These are phyloP conservation scores for Esperia sulphurella DNA, from an alignment of 2,888 invertebrate species.

Conservation along the genomic window DNA sequence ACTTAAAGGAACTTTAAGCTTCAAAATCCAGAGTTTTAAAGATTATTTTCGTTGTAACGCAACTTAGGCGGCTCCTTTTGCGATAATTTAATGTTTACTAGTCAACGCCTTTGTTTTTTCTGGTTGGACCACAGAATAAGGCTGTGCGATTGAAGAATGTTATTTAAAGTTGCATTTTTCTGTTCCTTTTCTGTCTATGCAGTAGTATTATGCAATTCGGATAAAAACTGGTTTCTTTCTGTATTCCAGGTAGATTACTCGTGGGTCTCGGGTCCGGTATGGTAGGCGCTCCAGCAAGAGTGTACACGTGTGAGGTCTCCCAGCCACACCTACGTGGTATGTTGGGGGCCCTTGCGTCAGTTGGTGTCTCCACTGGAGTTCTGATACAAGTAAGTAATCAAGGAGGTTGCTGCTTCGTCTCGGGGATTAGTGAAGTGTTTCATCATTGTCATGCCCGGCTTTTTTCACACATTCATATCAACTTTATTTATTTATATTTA, in stretches of 20 bases:
- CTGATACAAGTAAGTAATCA: constrained; percentile 62
- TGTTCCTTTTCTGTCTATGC: no score
- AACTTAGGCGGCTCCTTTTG: no score
- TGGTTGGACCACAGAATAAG: no score
- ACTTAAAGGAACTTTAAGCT: no score
- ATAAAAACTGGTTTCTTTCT: background rate
- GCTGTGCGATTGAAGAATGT: no score
- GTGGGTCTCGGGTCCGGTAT: constrained; percentile 86
- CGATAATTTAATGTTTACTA: no score
- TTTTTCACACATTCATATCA: background rate
- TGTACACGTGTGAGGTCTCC: constrained; percentile 85
- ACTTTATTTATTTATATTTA: no score
- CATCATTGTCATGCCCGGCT: background rate
- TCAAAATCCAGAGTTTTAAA: no score
- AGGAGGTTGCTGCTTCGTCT: background rate
- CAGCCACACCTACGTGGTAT: constrained; percentile 87
- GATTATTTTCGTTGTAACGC: no score
- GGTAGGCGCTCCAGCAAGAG: constrained; percentile 85
- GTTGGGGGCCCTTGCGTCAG: constrained; percentile 84
- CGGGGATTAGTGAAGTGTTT: background rate
- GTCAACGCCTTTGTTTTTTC: no score
- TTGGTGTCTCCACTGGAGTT: constrained; percentile 86
- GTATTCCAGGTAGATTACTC: constrained; percentile 73
- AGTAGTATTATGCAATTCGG: background rate
- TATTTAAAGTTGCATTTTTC: no score